Conservation (phyloP, 2,113 vertebrate genomes). For the Rhinolophus sinicus region DNA sequence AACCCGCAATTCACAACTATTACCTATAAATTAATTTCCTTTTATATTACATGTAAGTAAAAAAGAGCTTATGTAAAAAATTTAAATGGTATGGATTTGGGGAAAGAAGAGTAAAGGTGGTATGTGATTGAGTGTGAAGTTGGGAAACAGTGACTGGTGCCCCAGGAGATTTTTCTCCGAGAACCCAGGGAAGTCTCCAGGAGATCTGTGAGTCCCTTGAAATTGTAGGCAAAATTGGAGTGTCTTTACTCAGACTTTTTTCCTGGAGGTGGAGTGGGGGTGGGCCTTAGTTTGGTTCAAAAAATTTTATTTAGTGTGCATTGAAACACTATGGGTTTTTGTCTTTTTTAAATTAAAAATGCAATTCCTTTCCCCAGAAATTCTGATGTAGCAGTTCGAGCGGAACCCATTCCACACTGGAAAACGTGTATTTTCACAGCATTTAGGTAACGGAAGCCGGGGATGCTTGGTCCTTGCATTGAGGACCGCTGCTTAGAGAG, state of each 20-base stretch:
- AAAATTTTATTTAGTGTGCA: background rate
- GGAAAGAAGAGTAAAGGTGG: background rate
- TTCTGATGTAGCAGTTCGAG: slow-evolving; percentile 11
- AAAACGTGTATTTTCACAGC: background rate
- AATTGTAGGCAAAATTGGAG: background rate
- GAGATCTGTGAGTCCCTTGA: background rate
- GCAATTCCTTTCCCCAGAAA: background rate
- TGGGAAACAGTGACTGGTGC: background rate
- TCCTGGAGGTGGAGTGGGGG: background rate
- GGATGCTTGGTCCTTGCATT: background rate
- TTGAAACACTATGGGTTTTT: background rate
- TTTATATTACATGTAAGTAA: background rate
- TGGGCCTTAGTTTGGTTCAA: background rate
- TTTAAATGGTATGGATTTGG: background rate
- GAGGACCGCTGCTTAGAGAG: background rate
- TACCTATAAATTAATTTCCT: slow-evolving; percentile 38
- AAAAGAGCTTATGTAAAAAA: slow-evolving; percentile 31
- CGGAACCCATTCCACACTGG: background rate
- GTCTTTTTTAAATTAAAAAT: background rate
- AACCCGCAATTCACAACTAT: background rate
- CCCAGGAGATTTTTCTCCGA: background rate
- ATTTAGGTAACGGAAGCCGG: background rate
- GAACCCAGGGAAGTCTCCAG: background rate
- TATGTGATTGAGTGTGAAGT: background rate
- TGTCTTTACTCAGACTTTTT: background rate